phyloP scores from a whole-genome alignment of 30 jellyfish, hydroid and myxozoan species.

The Catostylus mosaicus region DNA sequence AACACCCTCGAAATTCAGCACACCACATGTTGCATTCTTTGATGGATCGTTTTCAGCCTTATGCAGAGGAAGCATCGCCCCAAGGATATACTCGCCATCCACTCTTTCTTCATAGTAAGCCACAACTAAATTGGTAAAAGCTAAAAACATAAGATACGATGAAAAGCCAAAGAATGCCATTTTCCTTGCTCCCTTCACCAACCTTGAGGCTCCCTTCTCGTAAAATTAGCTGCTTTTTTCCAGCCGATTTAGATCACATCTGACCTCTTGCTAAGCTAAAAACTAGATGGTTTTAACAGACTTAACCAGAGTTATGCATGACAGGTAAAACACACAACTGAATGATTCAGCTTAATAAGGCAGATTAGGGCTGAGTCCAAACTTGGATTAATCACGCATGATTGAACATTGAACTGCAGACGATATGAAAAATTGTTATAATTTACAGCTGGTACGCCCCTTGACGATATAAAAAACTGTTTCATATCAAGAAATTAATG shows the following conservation, averaged over 20 bases:
- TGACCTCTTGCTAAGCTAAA: neutral
- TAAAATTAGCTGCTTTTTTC: neutral
- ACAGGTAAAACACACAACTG: constrained; percentile 40
- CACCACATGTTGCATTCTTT: constrained; percentile 39
- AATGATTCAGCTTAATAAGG: constrained; percentile 6
- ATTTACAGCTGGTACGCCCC: constrained; percentile 11
- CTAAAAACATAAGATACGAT: constrained; percentile 2
- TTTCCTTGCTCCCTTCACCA: neutral
- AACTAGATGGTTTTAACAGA: neutral
- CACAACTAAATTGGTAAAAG: neutral
- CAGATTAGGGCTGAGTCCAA: constrained; percentile 15
- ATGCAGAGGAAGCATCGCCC: constrained; percentile 66
- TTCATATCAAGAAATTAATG: neutral
- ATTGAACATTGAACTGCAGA: neutral
- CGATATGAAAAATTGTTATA: neutral
- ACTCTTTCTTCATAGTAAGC: constrained; percentile 31
- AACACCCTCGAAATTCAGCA: constrained; percentile 38
- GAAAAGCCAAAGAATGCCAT: neutral
- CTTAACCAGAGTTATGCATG: neutral
- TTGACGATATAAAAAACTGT: neutral
- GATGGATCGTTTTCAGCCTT: constrained; percentile 5
- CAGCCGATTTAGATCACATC: neutral
- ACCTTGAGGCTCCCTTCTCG: neutral
- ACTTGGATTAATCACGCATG: constrained; percentile 25
- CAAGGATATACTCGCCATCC: constrained; percentile 58